Base-by-base conservation (phyloP, 23 tunicate species). In the Ciona savignyi region DNA sequence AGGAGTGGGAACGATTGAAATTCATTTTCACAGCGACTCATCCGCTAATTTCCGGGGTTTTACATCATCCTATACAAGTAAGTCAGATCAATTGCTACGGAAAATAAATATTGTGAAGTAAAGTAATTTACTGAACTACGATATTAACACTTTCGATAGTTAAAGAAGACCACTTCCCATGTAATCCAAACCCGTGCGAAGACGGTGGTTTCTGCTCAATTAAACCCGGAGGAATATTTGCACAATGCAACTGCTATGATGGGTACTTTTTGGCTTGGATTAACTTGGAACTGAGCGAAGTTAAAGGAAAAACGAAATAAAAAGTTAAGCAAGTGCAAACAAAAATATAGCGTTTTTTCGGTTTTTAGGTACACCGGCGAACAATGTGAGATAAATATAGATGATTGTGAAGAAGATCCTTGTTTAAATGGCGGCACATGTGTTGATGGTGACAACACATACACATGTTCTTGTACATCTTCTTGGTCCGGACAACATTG, bases 171-270 rank as follows among this genome's bases (percentile, higher is more conserved):
- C n/a, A n/a, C n/a, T n/a, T n/a, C 24, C 88, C 95, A n/a, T 89
- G 96, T 63, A 20, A 34, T n/a, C 77, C 90, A 29, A 81, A 89
- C 62, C 89, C 96, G 2, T 89, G 96, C 56, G 64, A 35, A 20
- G 34, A 83, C 42, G 96, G 96, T 4, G n/a, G n/a, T n/a, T n/a
- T n/a, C n/a, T n/a, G n/a, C n/a, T n/a, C n/a, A n/a, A n/a, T n/a
- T n/a, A n/a, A n/a, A n/a, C n/a, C n/a, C n/a, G n/a, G 62, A 15
- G 62, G 19, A 15, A 21, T 21, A 51, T 51, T 51, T 51, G 21
- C 62, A 51, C 62, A 51, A n/a, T n/a, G n/a, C n/a, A n/a, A n/a
- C n/a, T n/a, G n/a, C n/a, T n/a, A n/a, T n/a, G n/a, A n/a, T n/a
- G n/a, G n/a, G n/a, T n/a, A n/a, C n/a, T n/a, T n/a, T n/a, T n/a